A percentile compares a stretch with the other conserved stretches of the same genome.
Evolutionary conservation across 2,113 vertebrate genomes (phyloP).

Genomic region (Rhynchopsitta pachyrhyncha): DNA sequence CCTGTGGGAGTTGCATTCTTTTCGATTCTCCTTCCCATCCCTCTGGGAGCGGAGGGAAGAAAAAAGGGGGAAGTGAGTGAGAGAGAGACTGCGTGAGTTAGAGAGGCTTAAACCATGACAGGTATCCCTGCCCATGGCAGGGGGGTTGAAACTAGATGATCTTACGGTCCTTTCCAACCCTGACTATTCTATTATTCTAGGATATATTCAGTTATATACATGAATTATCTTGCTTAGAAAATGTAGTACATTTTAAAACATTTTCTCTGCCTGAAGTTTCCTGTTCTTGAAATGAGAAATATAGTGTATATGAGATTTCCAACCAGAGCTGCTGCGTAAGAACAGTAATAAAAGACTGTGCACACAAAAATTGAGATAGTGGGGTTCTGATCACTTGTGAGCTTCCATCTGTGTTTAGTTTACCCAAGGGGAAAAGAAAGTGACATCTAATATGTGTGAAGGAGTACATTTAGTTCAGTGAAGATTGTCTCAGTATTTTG

Average conservation of each 20-base stretch:
- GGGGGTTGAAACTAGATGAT: no score
- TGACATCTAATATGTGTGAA: neutral
- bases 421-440: neutral
- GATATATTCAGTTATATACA: neutral
- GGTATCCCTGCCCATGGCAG: no score
- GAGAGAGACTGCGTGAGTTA: no score
- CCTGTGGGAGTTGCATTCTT: no score
- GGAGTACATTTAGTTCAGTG: neutral
- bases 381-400: neutral
- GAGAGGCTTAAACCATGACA: no score
- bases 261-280: neutral
- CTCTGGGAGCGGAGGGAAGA: no score
- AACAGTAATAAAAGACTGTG: neutral
- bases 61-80: no score
- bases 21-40: no score
- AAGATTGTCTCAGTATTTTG: neutral
- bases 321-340: neutral
- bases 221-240: neutral
- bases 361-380: neutral
- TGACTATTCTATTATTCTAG: no score
- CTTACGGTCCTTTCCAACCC: no score
- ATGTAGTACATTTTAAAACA: neutral
- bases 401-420: neutral
- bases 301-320: neutral
- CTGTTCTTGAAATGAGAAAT: neutral